These are phyloP conservation scores for Neria commutata DNA, from an alignment of 2,888 invertebrate species.

Conservation along the genomic window DNA sequence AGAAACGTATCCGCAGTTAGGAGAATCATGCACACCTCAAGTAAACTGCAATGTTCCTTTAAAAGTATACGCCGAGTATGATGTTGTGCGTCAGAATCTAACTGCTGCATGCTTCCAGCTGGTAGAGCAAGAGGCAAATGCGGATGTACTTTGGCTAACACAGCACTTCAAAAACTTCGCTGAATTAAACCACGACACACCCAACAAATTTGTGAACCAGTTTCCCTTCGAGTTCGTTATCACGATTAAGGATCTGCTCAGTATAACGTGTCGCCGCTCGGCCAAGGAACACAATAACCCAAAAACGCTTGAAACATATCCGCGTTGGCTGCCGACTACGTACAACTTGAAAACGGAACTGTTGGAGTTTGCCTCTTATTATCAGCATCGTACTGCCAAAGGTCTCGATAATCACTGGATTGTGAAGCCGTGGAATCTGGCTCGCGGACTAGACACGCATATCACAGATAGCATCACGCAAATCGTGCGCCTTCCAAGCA, in stretches of 20 bases:
- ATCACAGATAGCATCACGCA: conserved; percentile 80
- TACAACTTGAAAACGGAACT: conserved; percentile 87
- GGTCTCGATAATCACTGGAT: conserved; percentile 89
- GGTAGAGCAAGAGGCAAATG: conserved; percentile 70
- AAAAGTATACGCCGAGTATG: conserved; percentile 80
- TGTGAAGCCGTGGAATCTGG: conserved; percentile 91
- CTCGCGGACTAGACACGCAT: conserved; percentile 83
- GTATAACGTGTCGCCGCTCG: conserved; percentile 73
- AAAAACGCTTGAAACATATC: conserved; percentile 67
- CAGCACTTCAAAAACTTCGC: conserved; percentile 79
- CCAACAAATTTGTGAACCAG: conserved; percentile 82
- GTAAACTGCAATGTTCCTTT: conserved; percentile 55
- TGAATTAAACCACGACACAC: conserved; percentile 68
- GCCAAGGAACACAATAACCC: conserved; percentile 54
- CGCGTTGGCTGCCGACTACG: conserved; percentile 83
- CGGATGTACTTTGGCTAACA: conserved; percentile 85
- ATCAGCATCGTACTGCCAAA: conserved; percentile 71
- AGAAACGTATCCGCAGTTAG: conserved; percentile 69
- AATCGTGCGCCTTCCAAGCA: conserved; percentile 76
- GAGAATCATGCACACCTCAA: conserved; percentile 37
- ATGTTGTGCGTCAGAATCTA: conserved; percentile 70
- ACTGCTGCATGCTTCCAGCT: conserved; percentile 75
- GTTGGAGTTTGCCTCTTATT: conserved; percentile 80
- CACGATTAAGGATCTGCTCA: conserved; percentile 86
- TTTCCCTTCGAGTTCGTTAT: conserved; percentile 90